These are phyloP conservation scores for Pantherophis alleghaniensis DNA, from an alignment of 2,797 vertebrate genomes.

Conservation along the genomic window DNA sequence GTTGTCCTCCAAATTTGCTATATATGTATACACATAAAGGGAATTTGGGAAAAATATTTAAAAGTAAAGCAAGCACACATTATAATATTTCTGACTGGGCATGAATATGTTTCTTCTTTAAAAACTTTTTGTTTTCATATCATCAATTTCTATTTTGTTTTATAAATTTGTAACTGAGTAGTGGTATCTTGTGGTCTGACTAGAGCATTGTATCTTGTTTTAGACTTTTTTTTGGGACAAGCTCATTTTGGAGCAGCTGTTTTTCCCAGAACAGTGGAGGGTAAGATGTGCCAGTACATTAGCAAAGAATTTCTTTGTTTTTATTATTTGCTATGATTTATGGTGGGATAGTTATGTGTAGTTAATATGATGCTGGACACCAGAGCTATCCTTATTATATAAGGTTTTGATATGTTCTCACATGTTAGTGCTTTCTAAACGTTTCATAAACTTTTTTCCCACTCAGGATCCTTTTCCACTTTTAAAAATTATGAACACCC, in stretches of 20 bases:
- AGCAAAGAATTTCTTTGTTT: background rate
- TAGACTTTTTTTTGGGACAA: background rate
- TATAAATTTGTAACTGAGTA: background rate
- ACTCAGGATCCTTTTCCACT: background rate
- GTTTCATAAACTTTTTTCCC: background rate
- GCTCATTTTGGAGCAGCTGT: background rate
- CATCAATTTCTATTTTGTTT: background rate
- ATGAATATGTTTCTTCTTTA: background rate
- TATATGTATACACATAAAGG: background rate
- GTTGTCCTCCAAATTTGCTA: background rate
- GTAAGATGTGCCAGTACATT: background rate
- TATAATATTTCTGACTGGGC: background rate
- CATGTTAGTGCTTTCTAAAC: background rate
- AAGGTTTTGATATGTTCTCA: background rate
- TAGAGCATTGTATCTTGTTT: background rate
- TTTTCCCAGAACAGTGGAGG: background rate
- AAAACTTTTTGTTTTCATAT: background rate
- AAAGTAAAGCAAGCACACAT: background rate
- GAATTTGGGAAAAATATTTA: background rate
- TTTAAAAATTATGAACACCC: background rate
- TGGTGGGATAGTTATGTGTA: background rate
- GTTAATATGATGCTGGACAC: background rate
- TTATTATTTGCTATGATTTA: background rate
- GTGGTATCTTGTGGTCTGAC: background rate
- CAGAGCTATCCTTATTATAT: background rate